phyloP scores from a whole-genome alignment of 2,888 invertebrate species.

The Agonopterix heracliana region DNA sequence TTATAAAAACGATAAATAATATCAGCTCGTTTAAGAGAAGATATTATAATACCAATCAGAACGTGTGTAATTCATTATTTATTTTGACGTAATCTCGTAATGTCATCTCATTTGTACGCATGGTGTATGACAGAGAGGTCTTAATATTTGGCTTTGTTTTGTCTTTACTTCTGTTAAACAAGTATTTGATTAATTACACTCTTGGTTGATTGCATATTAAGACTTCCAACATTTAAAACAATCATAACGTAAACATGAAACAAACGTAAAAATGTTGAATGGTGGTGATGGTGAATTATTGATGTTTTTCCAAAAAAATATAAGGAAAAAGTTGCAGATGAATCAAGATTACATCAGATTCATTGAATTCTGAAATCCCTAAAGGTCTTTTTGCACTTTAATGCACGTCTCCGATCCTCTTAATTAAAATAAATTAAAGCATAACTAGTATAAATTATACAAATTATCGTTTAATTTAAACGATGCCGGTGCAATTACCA shows the following conservation, averaged over 20 bases:
- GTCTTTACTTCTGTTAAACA: conserved; percentile 5
- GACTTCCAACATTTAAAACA: too few species aligned
- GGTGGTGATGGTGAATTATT: too few species aligned
- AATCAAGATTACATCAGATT: not conserved
- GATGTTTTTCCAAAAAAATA: too few species aligned
- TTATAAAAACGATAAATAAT: not conserved
- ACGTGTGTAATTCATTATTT: conserved; percentile 9
- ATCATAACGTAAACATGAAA: too few species aligned
- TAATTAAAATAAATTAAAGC: too few species aligned
- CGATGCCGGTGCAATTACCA: conserved; percentile 13
- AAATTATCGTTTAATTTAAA: conserved; percentile 12
- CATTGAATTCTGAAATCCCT: too few species aligned
- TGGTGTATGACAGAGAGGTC: conserved; percentile 3
- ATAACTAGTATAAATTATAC: not conserved
- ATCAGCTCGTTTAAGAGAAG: not conserved
- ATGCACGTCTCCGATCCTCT: too few species aligned
- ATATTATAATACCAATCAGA: not conserved
- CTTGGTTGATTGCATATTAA: too few species aligned
- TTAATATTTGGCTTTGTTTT: conserved; percentile 4
- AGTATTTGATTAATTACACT: conserved; percentile 4
- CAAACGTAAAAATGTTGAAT: too few species aligned
- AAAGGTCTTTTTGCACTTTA: too few species aligned
- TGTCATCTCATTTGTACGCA: conserved; percentile 6
- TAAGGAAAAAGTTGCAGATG: not conserved
- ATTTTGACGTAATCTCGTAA: conserved; percentile 9